Base-by-base conservation (phyloP, 2,797 vertebrate genomes). In the Platalea minor region DNA sequence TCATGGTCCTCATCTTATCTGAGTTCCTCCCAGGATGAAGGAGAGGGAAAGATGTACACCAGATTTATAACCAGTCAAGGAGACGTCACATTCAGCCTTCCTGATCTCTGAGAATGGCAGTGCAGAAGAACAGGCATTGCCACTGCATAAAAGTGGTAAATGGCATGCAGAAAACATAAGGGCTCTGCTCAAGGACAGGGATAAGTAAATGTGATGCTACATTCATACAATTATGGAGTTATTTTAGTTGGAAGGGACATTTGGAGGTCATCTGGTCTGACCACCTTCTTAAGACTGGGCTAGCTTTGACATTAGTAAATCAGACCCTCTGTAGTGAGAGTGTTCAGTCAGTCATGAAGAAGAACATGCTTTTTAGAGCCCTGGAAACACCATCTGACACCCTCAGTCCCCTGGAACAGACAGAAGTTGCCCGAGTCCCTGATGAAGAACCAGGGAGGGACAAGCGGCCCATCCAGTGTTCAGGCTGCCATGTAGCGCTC, bases 301-400 rank as follows among this genome's bases (percentile, higher is more conserved):
- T 67, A 53, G 33, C 39, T 92, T 80, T 74, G 67, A 61, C 10
- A 2, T 35, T 54, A 67, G 11, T 54, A 85, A 70, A 54, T 79
- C 37, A 84, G 53, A 76, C 13, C 12, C 51, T 33, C 10, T 0
- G 0, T 25, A 56, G 16, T 2, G 12, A 92, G 12, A 2, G 7
- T 2, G 5, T 51, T 91, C 41, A 76, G 31, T 24, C 5, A 67
- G 33, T 67, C 31, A 25, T 29, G 43, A 80, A 81, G 45, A 8
- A 86, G 13, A 79, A 48, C 4, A 20, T 3, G 24, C 5, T n/a
- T 65, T 87, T 61, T 61, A 82, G 57, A 90, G 23, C 17, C n/a
- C 12, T 53, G 23, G 26, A 13, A 88, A 82, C 45, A 68, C 17
- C 19, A 23, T 86, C 33, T 31, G 31, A 54, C 10, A 39, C 17